Evolutionary conservation across 2,113 vertebrate genomes (phyloP), one percentile per base, ranked within the genome.

Genomic region (Beaufortia kweichowensis): DNA sequence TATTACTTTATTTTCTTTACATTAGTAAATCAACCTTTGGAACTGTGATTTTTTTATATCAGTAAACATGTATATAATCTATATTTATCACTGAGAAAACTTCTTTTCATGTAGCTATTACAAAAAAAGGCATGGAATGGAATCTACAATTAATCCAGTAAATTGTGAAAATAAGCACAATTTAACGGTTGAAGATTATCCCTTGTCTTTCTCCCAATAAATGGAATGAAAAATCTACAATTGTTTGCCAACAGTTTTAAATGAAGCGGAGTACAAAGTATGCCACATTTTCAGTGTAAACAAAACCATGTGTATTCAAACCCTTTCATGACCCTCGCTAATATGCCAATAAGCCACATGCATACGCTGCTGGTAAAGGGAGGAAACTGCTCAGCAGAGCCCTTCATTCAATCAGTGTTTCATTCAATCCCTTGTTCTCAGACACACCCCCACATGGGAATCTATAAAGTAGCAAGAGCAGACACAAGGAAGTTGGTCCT

Each of bases 401-500:
- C 85, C 87, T 87, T 88, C 85, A 76, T 80, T 90, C 86, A 90
- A 91, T 91, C 90, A 91, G 88, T 88, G 86, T 87, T 87, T 87
- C 90, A 91, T 90, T 91, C 89, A 91, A 87, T 84, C 86, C 87
- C 86, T 89, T 87, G 87, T 85, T 75, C 86, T 85, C 87, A 90
- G 91, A 91, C 91, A 92, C 90, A 88, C 91, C 89, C 89, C 89
- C 86, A 87, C 88, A 90, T 88, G 84, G 82, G 79, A 81, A 84
- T 85, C 82, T 62, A 74, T 79, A 83, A 84, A 81, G 76, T 81
- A 84, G 81, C 70, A 84, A 85, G 77, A 77, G 78, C 81, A 83
- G 82, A 79, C 76, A 75, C 82, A 79, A 78, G 73, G 77, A 79
- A 78, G 75, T 75, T 82, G 83, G 83, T 75, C 39, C 76, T 76